Evolutionary conservation across 35 echinoderm and acorn worm species (phyloP), one percentile per base, ranked within the genome.

Genomic region (Lytechinus pictus): DNA sequence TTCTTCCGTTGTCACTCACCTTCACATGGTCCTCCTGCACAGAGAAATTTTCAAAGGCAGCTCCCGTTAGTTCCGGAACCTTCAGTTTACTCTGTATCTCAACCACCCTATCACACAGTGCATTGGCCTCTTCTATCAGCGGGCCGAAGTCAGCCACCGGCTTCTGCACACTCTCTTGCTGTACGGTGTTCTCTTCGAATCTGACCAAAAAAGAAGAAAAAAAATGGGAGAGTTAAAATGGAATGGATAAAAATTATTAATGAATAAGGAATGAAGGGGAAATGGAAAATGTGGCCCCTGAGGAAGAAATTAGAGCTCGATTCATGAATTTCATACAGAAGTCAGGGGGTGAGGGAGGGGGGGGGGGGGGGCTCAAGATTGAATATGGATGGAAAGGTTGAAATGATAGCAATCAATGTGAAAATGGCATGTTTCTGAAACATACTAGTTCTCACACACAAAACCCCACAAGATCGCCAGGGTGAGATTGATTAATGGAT

Each of bases 41-140:
- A 53, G 98, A 99, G 89, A 99, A 99, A 87, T 95, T 99, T 57
- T 99, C 98, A 94, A 99, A 99, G 12, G 96, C 97, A 33, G 95
- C 96, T 9, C 98, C 96, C n/a, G 90, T 97, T 16, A 99, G 93
- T 91, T 97, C 97, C 8, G 95, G 92, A 5, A 95, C 96, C 55
- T 99, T 96, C 51, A 99, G 94, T 66, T 96, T 96, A 72, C 95
- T 94, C 27, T 94, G 72, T 16, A 87, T 53, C 16, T 54, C 88
- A 54, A 54, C 88, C 27, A 90, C 88, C 28, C 88, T 90, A 90
- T 7, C 88, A 44, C 29, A 51, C 29, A 90, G 88, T 90, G 88
- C 88, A 90, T 51, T 90, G 88, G 88, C 88, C 88, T 90, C 88
- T 90, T 28, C 16, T 8, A 90, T 9, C 88, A 90, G 88, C 28